phyloP scores from a whole-genome alignment of 2,888 invertebrate genomes.

The Drosophila vallismaia region DNA sequence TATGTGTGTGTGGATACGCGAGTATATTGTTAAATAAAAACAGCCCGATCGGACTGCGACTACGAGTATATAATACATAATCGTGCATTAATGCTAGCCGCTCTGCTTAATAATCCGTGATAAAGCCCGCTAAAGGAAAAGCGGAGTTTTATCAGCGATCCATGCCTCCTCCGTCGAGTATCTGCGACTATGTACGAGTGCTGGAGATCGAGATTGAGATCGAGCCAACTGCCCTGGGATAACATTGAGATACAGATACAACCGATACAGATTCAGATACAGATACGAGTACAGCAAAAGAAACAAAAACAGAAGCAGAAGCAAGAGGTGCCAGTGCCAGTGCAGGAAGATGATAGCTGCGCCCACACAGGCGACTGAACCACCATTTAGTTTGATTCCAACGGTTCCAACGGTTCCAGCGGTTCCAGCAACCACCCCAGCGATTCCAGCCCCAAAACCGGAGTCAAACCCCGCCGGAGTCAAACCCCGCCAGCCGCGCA shows the following conservation, averaged over 20 bases:
- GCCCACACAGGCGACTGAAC: conserved; percentile 74
- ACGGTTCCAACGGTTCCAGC: conserved; percentile 41
- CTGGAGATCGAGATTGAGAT: conserved; percentile 4
- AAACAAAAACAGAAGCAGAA: neutral
- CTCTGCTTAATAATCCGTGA: conserved; percentile 21
- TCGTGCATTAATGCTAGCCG: conserved; percentile 16
- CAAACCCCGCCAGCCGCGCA: conserved; percentile 22
- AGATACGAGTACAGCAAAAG: conserved; percentile 1
- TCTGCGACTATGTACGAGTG: conserved; percentile 28
- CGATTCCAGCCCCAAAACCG: conserved; percentile 38
- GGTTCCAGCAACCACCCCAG: conserved; percentile 43
- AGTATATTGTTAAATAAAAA: conserved; percentile 24
- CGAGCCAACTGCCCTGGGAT: conserved; percentile 26
- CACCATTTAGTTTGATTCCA: conserved; percentile 42
- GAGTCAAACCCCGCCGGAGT: conserved; percentile 20
- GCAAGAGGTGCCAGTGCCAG: conserved; percentile 13
- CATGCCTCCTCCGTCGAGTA: conserved; percentile 19
- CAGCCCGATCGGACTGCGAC: conserved; percentile 37
- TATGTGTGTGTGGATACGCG: conserved; percentile 19
- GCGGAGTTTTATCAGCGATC: conserved; percentile 20
- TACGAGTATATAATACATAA: conserved; percentile 22
- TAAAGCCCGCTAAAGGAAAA: conserved; percentile 23
- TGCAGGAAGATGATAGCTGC: conserved; percentile 74
- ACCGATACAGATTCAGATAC: conserved; percentile 13
- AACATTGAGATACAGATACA: conserved; percentile 7